Evolutionary conservation across 2,797 vertebrate species (phyloP).

Genomic region (Tinamus major): DNA sequence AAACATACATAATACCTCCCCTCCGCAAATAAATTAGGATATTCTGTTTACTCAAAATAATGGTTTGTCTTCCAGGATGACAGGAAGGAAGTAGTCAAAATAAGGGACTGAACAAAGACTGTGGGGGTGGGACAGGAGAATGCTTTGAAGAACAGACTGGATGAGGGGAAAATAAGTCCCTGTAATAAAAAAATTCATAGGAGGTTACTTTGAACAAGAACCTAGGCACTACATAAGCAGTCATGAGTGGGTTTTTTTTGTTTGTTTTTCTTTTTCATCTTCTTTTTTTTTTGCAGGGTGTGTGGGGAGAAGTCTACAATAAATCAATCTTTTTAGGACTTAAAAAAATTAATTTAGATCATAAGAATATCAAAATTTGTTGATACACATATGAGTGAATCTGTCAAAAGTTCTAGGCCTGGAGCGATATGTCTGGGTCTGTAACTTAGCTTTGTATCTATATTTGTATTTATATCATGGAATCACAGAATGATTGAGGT

Average conservation of each 20-base stretch:
- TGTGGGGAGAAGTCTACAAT: not conserved
- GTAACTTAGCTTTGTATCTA: not conserved
- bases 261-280: not conserved
- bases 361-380: not conserved
- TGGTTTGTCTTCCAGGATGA: not conserved
- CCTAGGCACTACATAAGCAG: not conserved
- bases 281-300: not conserved
- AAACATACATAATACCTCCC: not conserved
- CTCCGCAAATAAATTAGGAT: not conserved
- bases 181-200: not conserved
- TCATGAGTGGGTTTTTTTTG: not conserved
- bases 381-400: rapidly evolving
- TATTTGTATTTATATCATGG: not conserved
- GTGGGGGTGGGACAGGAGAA: not conserved
- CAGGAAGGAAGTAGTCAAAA: not conserved
- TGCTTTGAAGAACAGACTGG: not conserved
- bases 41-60: not conserved
- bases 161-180: not conserved
- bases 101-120: not conserved
- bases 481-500: too few species aligned
- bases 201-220: not conserved
- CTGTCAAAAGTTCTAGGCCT: not conserved
- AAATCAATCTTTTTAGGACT: not conserved
- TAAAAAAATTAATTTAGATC: not conserved
- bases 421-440: not conserved